These are phyloP conservation scores for Acanthoscelides obtectus DNA, from an alignment of 2,888 invertebrate species.

Conservation along the genomic window DNA sequence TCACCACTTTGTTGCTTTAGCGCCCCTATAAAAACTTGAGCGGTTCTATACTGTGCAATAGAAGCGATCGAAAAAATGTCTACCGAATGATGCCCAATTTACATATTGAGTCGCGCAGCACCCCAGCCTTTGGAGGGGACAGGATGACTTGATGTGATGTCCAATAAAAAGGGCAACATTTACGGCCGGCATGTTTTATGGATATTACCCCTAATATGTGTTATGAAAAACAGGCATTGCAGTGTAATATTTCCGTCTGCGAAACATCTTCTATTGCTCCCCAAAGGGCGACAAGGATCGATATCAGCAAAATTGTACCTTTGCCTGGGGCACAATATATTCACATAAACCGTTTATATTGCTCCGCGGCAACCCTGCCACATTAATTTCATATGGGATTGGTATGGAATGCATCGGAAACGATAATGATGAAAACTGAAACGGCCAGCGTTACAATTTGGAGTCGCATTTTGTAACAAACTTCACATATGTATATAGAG, in stretches of 20 bases:
- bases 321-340: slow-evolving; percentile 29
- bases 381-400: slow-evolving; percentile 7
- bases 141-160: background rate
- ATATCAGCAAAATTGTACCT: slow-evolving; percentile 39
- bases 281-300: slow-evolving; percentile 31
- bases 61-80: background rate
- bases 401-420: background rate
- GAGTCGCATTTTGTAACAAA: too few species aligned
- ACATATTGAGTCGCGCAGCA: background rate
- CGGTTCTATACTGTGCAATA: too few species aligned
- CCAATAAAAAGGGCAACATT: slow-evolving; percentile 27
- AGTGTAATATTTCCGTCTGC: slow-evolving; percentile 39
- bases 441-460: too few species aligned
- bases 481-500: too few species aligned
- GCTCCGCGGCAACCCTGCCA: slow-evolving; percentile 17
- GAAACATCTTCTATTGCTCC: slow-evolving; percentile 39
- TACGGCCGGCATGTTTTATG: slow-evolving; percentile 37
- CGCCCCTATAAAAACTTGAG: too few species aligned
- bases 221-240: slow-evolving; percentile 43
- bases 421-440: background rate
- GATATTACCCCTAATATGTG: slow-evolving; percentile 38
- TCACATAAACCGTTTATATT: slow-evolving; percentile 29
- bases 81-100: background rate
- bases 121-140: background rate
- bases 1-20: too few species aligned